These are phyloP conservation scores for Antheraea mylitta DNA, from an alignment of 1,140 invertebrate species.

Conservation along the genomic window DNA sequence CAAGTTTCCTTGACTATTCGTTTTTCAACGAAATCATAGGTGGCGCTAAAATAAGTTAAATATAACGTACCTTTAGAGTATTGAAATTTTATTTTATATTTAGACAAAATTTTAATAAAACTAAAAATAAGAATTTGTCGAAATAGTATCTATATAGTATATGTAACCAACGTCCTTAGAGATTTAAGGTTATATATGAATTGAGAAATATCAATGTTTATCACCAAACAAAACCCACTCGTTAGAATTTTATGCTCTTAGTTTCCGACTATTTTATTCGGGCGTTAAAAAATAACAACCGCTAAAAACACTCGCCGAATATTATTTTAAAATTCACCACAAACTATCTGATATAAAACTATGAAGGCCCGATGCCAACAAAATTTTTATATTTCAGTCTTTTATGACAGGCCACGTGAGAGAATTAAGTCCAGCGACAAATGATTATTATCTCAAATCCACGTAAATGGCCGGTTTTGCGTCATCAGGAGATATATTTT, in stretches of 20 bases:
- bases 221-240: too few species aligned
- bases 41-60: not conserved
- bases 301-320: not conserved
- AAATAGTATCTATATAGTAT: too few species aligned
- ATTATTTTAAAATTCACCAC: conserved; percentile 18
- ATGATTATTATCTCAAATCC: conserved; percentile 30
- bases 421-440: conserved; percentile 38
- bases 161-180: too few species aligned
- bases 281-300: not conserved
- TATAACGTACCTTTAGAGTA: too few species aligned
- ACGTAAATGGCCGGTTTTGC: conserved; percentile 22
- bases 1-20: not conserved
- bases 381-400: conserved; percentile 40
- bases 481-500: conserved; percentile 12
- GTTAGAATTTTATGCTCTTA: too few species aligned
- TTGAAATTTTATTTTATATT: too few species aligned
- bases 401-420: conserved; percentile 41
- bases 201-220: too few species aligned
- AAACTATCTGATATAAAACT: conserved; percentile 25
- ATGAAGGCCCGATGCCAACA: conserved; percentile 36
- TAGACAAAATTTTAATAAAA: too few species aligned
- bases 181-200: too few species aligned
- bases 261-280: not conserved
- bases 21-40: not conserved
- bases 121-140: too few species aligned